Evolutionary conservation across 2,113 vertebrate species (phyloP).

Genomic region (Pionites leucogaster): DNA sequence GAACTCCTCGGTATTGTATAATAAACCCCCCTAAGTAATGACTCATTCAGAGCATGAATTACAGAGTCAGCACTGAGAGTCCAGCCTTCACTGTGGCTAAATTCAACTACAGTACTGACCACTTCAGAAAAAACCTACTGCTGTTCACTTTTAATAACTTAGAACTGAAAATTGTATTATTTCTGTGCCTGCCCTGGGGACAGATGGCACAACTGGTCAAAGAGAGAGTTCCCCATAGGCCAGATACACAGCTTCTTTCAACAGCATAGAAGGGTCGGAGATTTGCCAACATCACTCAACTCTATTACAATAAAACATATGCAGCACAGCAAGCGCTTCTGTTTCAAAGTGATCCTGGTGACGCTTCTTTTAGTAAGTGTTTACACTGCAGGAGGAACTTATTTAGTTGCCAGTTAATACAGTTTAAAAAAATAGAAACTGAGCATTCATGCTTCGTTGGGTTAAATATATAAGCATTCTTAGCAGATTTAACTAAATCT

Average conservation of each 20-base stretch:
- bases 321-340: neutral
- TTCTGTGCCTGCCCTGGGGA: neutral
- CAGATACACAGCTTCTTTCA: neutral
- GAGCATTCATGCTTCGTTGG: neutral
- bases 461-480: too few species aligned
- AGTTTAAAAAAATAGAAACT: neutral
- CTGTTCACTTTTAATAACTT: neutral
- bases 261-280: neutral
- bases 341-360: neutral
- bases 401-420: neutral
- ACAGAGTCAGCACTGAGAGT: neutral
- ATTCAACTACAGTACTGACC: neutral
- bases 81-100: neutral
- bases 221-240: neutral
- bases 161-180: neutral
- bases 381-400: neutral
- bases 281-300: neutral
- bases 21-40: neutral
- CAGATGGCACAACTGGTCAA: neutral
- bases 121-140: neutral
- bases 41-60: neutral
- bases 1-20: neutral
- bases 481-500: neutral
- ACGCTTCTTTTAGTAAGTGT: neutral
- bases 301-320: fast-evolving